Evolutionary conservation across 2,888 invertebrate genomes (phyloP), one percentile per base, ranked within the genome.

Genomic region (Incurvaria masculella): DNA sequence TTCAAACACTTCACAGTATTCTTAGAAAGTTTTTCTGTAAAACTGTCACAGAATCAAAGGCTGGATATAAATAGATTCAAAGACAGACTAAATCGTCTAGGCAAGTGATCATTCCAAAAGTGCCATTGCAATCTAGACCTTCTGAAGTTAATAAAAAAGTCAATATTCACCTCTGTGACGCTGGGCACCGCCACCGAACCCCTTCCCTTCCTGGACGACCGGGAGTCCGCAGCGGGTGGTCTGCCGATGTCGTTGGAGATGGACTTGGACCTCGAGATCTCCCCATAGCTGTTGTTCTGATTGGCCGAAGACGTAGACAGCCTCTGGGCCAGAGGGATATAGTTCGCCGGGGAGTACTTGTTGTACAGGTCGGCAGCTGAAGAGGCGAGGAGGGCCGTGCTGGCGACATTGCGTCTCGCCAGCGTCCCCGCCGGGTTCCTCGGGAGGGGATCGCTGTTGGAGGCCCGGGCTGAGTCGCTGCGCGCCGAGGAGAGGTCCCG

Each of bases 321-420:
- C 48, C 79, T 61, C 52, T 78, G 75, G 1, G 80, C 76, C 39
- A 73, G 58, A 52, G 89, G 88, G 61, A 86, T 82, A 66, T 90
- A 89, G 63, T 86, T 84, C 39, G 85, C 81, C 44, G 89, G 87
- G 38, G 89, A 89, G 62, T 90, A 90, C 66, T 87, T 89, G 60
- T 85, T 86, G 62, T 86, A 84, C 52, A 89, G 68, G 53, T 89
- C 88, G 26, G 87, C 84, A 1, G 80, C 80, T 46, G 78, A 84
- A 82, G 79, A 85, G 45, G 75, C 80, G 59, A 80, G 61, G 23
- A 79, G 74, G 27, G 76, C 76, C 5, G 76, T 79, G 56, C 72
- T 73, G 59, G 76, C 73, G 61, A 68, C 71, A 62, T 66, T 63
- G 57, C 82, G 56, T 6, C 66, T 60, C 11, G 41, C 19, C 14